Conservation (phyloP, 2,797 vertebrate species). For the Botia kubotai region DNA sequence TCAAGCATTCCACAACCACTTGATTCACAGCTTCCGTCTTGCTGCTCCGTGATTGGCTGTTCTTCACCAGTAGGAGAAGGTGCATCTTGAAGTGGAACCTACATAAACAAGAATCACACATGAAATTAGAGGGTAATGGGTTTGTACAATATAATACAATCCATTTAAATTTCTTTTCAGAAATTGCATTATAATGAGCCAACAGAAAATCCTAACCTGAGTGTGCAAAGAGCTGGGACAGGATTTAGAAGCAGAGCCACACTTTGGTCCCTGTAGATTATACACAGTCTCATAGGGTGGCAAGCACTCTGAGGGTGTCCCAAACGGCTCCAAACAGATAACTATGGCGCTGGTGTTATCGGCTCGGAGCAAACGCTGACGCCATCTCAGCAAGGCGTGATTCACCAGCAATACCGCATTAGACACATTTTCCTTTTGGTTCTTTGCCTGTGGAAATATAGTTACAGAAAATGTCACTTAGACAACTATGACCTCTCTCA, state of each 20-base stretch:
- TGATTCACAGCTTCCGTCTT: slow-evolving; percentile 67
- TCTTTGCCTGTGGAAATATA: slow-evolving; percentile 38
- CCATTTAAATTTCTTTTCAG: not conserved
- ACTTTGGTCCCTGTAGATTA: slow-evolving; percentile 87
- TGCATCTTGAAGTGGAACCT: slow-evolving; percentile 62
- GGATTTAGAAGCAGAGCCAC: slow-evolving; percentile 80
- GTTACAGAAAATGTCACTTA: not conserved
- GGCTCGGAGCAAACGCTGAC: slow-evolving; percentile 95
- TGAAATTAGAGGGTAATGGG: not conserved
- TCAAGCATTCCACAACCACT: slow-evolving; percentile 63
- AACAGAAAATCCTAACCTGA: slow-evolving; percentile 47
- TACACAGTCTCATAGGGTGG: slow-evolving; percentile 87
- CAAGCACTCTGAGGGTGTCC: slow-evolving; percentile 72
- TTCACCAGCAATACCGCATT: slow-evolving; percentile 91
- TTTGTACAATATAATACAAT: not conserved
- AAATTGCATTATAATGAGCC: not conserved
- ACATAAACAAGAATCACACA: slow-evolving; percentile 50
- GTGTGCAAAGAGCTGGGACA: slow-evolving; percentile 65
- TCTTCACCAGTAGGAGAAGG: slow-evolving; percentile 66
- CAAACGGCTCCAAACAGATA: slow-evolving; percentile 67
- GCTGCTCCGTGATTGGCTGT: slow-evolving; percentile 68
- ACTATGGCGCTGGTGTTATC: slow-evolving; percentile 98
- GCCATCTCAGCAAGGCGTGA: slow-evolving; percentile 91
- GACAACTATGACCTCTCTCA: not conserved
- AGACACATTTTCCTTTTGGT: slow-evolving; percentile 72